A percentile compares a stretch with the other conserved stretches of the same genome.
These are phyloP conservation scores for Adoxophyes honmai DNA, from an alignment of 1,140 invertebrate genomes.

Conservation along the genomic window DNA sequence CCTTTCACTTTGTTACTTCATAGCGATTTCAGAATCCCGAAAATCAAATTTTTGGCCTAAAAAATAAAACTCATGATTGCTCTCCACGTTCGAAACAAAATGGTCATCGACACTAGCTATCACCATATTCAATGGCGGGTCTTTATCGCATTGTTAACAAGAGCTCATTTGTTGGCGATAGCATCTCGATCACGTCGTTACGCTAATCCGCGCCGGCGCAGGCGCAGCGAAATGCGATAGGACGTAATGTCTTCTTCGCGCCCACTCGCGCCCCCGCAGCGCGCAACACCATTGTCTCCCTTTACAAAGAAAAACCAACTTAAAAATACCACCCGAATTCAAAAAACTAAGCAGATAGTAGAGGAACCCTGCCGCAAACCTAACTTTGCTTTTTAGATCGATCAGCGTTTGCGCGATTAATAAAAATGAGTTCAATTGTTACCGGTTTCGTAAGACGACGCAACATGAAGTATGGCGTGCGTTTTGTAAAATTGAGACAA, in stretches of 20 bases:
- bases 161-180: constrained; percentile 1
- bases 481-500: constrained; percentile 1
- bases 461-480: neutral
- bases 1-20: too few relatives aligned
- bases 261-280: constrained; percentile 4
- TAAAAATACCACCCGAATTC: neutral
- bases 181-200: neutral
- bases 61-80: too few relatives aligned
- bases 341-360: neutral
- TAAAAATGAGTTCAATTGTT: constrained; percentile 6
- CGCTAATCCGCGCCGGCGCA: constrained; percentile 9
- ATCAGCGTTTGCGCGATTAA: constrained; percentile 4
- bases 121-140: neutral
- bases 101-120: neutral
- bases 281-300: constrained; percentile 7
- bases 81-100: too few relatives aligned
- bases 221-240: constrained; percentile 7
- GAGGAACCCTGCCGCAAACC: neutral
- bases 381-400: constrained; percentile 3
- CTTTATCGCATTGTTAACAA: neutral
- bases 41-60: too few relatives aligned
- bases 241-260: neutral
- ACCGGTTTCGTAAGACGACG: neutral
- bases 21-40: too few relatives aligned
- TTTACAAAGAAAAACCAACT: constrained; percentile 12